These are phyloP conservation scores for Athripsodes cinereus DNA, from an alignment of 2,888 invertebrate genomes.

Conservation along the genomic window DNA sequence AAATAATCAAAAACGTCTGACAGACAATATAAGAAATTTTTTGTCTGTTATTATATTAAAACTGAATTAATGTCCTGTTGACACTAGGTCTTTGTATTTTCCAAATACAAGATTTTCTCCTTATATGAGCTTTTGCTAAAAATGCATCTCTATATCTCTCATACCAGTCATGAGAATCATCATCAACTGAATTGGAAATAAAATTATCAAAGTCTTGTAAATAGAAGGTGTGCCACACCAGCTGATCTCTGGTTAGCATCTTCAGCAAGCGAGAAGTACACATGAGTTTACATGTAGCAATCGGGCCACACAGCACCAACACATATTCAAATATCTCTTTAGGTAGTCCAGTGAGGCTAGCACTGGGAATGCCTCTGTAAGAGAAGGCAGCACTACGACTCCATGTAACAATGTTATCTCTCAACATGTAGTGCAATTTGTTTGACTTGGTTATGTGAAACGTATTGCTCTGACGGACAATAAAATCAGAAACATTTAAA, in stretches of 20 bases:
- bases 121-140: neutral
- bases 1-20: too few relatives aligned
- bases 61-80: too few relatives aligned
- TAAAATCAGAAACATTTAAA: constrained; percentile 40
- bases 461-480: constrained; percentile 38
- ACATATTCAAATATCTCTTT: constrained; percentile 41
- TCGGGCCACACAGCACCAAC: constrained; percentile 34
- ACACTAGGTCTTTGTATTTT: neutral
- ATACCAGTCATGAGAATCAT: neutral
- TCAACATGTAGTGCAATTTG: constrained; percentile 46
- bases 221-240: constrained; percentile 18
- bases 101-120: neutral
- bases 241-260: constrained; percentile 17
- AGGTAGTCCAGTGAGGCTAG: constrained; percentile 43
- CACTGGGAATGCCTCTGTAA: constrained; percentile 43
- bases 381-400: constrained; percentile 50
- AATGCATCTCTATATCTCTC: constrained; percentile 8
- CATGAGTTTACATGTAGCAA: constrained; percentile 36
- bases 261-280: constrained; percentile 35
- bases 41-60: too few relatives aligned
- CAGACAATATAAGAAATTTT: too few relatives aligned
- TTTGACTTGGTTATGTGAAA: constrained; percentile 43
- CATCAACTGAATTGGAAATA: neutral
- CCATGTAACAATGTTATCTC: constrained; percentile 49
- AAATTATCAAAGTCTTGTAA: constrained; percentile 1